These are phyloP conservation scores for Andrena dorsata DNA, from an alignment of 2,888 invertebrate genomes.

Conservation along the genomic window DNA sequence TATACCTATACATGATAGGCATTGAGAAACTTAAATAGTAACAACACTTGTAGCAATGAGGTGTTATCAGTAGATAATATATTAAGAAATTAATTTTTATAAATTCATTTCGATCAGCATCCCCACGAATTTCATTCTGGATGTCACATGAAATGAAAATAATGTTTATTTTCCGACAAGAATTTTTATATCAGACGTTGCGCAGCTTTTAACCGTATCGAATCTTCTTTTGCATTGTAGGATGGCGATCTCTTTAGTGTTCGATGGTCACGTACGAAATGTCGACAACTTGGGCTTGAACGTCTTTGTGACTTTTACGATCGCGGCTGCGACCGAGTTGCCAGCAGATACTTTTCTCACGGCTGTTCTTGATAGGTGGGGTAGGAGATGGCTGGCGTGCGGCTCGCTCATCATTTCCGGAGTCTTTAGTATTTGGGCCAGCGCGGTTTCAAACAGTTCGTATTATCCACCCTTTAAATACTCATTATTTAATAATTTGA, in stretches of 20 bases:
- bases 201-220: background rate
- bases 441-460: slow-evolving; percentile 90
- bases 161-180: background rate
- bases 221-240: slow-evolving; percentile 71
- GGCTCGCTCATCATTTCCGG: slow-evolving; percentile 93
- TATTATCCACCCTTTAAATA: slow-evolving; percentile 29
- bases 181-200: background rate
- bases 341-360: slow-evolving; percentile 94
- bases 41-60: background rate
- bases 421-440: slow-evolving; percentile 92
- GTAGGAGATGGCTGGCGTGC: slow-evolving; percentile 93
- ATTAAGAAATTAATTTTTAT: background rate
- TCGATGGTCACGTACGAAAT: slow-evolving; percentile 95
- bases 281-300: slow-evolving; percentile 93
- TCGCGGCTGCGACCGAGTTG: slow-evolving; percentile 93
- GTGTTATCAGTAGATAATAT: background rate
- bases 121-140: no score
- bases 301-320: slow-evolving; percentile 94
- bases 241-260: slow-evolving; percentile 95
- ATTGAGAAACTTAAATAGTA: background rate
- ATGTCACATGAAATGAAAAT: no score
- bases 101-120: no score
- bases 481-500: background rate
- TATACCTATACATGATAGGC: no score
- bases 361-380: slow-evolving; percentile 92